These are phyloP conservation scores for Carduelis carduelis DNA, from an alignment of 2,797 vertebrate species.

Conservation along the genomic window DNA sequence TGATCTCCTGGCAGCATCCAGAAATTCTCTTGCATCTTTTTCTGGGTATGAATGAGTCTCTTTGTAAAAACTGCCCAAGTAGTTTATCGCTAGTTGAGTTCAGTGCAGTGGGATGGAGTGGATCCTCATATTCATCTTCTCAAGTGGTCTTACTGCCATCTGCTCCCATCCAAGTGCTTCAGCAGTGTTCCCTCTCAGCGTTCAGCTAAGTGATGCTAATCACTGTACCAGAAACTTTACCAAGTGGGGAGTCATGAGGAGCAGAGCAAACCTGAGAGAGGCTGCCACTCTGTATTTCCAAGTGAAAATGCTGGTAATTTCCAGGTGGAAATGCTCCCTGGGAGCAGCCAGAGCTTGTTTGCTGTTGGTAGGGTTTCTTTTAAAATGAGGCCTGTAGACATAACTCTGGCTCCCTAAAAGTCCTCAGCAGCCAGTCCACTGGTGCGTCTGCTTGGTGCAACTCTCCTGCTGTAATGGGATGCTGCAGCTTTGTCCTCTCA, in stretches of 20 bases:
- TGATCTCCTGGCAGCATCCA: neutral
- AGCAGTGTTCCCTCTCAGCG: neutral
- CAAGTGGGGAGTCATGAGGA: neutral
- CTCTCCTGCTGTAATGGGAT: neutral
- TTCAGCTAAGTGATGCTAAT: constrained; percentile 37
- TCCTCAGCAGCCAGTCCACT: neutral
- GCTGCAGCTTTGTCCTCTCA: neutral
- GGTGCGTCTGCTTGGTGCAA: neutral
- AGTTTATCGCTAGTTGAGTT: constrained; percentile 19
- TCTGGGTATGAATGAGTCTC: neutral
- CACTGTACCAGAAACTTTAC: constrained; percentile 14
- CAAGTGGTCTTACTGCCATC: constrained; percentile 34
- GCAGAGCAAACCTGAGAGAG: neutral
- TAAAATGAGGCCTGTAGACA: neutral
- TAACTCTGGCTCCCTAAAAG: neutral
- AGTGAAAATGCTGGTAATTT: neutral
- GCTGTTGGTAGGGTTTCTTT: neutral
- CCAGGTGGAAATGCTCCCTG: neutral
- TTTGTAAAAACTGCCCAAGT: neutral
- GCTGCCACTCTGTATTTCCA: neutral
- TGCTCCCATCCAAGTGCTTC: constrained; percentile 31
- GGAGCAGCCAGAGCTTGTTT: neutral
- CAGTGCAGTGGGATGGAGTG: neutral
- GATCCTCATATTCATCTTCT: constrained; percentile 35
- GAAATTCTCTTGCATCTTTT: neutral